A percentile compares a stretch with the other conserved stretches of the same genome.
phyloP scores from a whole-genome alignment of 2,888 invertebrate species.

The Chymomyza fuscimana region DNA sequence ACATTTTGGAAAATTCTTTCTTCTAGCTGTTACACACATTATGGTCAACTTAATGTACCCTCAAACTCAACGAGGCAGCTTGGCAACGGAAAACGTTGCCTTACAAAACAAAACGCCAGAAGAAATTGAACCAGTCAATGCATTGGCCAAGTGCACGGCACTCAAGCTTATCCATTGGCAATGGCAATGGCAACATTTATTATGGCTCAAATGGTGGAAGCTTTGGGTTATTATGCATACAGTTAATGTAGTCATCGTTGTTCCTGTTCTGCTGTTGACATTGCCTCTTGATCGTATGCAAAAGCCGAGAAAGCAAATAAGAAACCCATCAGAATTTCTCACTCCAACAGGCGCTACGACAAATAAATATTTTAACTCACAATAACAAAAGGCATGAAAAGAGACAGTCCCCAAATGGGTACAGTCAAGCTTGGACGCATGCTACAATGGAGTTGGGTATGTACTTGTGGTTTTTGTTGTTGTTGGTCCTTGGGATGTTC shows the following conservation, averaged over 20 bases:
- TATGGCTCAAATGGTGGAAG: neutral
- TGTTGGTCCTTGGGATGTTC: slow-evolving; percentile 27
- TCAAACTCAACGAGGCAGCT: no score
- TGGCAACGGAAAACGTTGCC: neutral
- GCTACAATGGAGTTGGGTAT: slow-evolving; percentile 18
- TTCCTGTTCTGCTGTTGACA: slow-evolving; percentile 3
- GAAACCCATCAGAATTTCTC: slow-evolving; percentile 75
- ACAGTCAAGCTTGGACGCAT: slow-evolving; percentile 24
- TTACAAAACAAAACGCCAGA: slow-evolving; percentile 5
- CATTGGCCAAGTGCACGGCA: slow-evolving; percentile 2
- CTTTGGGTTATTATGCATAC: slow-evolving; percentile 61
- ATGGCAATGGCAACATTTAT: slow-evolving; percentile 11
- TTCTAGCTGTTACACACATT: no score
- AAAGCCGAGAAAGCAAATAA: slow-evolving; percentile 66
- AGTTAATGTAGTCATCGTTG: slow-evolving; percentile 70
- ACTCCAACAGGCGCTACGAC: slow-evolving; percentile 76
- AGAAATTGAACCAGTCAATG: neutral
- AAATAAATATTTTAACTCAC: slow-evolving; percentile 77
- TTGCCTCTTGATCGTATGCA: slow-evolving; percentile 51
- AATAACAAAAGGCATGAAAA: slow-evolving; percentile 65
- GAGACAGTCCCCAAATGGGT: slow-evolving; percentile 28
- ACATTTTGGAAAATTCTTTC: no score
- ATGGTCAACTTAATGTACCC: no score
- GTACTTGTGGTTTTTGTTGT: slow-evolving; percentile 24
- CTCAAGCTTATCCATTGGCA: neutral